Percentiles rank a stretch among this genome's conserved stretches.
Evolutionary conservation across 1,140 invertebrate species (phyloP).

Genomic region (Leptinotarsa undecemlineata): DNA sequence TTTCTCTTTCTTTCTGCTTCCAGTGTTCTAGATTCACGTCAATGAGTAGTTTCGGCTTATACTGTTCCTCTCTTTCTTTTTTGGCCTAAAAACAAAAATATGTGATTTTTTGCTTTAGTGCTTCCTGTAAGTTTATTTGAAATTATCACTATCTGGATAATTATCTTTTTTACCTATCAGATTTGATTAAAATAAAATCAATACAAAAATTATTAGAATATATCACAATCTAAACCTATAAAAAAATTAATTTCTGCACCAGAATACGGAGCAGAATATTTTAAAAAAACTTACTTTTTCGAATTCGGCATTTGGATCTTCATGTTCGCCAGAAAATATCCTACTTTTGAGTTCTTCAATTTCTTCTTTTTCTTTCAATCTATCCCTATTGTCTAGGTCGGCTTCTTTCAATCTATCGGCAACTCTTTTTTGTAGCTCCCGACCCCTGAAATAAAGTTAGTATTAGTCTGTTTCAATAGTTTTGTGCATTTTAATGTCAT

Average conservation of each 20-base stretch:
- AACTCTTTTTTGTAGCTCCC: slow-evolving; percentile 85
- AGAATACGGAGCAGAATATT: not conserved
- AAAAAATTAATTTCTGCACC: not conserved
- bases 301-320: slow-evolving; percentile 82
- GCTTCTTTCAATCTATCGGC: slow-evolving; percentile 90
- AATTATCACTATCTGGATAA: too few species aligned
- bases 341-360: slow-evolving; percentile 85
- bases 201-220: not conserved
- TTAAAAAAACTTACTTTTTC: slow-evolving; percentile 63
- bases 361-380: slow-evolving; percentile 89
- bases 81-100: slow-evolving; percentile 60
- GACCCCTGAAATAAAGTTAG: slow-evolving; percentile 64
- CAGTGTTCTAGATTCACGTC: slow-evolving; percentile 65
- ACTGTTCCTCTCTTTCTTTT: slow-evolving; percentile 79
- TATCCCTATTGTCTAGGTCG: slow-evolving; percentile 86
- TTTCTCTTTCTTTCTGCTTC: slow-evolving; percentile 61
- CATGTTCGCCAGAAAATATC: slow-evolving; percentile 78
- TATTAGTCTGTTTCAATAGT: too few species aligned
- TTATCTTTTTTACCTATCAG: not conserved
- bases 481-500: too few species aligned
- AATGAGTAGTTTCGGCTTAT: slow-evolving; percentile 78
- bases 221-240: too few species aligned
- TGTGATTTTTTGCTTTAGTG: slow-evolving; percentile 12
- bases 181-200: slow-evolving; percentile 4
- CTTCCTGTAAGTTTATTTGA: not conserved